phyloP scores from a whole-genome alignment of 2,113 vertebrate genomes.

The Trichechus manatus region DNA sequence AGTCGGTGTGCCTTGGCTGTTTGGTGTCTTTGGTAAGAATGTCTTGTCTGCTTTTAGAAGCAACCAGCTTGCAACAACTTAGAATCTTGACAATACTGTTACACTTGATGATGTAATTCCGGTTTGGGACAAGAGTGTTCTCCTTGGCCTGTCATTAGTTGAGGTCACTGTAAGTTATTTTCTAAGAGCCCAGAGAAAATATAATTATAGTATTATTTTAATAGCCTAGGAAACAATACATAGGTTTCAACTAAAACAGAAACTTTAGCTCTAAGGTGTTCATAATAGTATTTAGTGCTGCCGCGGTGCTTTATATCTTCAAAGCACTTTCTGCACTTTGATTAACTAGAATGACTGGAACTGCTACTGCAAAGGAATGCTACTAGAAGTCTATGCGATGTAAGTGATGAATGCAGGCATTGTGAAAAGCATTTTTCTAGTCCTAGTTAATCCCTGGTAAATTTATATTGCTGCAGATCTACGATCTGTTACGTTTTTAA shows the following conservation, averaged over 20 bases:
- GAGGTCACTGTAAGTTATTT: conserved; percentile 52
- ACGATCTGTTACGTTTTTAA: background rate
- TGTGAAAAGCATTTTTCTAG: background rate
- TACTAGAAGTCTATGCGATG: background rate
- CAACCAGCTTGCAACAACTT: conserved; percentile 57
- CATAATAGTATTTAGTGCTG: conserved; percentile 45
- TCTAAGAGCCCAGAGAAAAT: conserved; percentile 59
- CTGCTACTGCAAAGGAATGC: background rate
- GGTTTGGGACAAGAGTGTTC: conserved; percentile 55
- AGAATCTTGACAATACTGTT: background rate
- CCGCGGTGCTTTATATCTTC: background rate
- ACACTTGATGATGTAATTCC: conserved; percentile 31
- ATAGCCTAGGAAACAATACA: conserved; percentile 70
- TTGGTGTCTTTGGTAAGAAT: background rate
- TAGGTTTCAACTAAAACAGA: conserved; percentile 68
- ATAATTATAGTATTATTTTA: conserved; percentile 64
- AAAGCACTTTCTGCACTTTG: conserved; percentile 29
- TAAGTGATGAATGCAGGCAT: background rate
- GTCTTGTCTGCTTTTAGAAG: conserved; percentile 66
- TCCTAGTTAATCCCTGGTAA: background rate
- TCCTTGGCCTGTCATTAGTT: conserved; percentile 51
- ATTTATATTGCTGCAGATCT: background rate
- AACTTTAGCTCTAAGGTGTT: conserved; percentile 59
- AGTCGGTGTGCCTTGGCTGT: conserved; percentile 74
- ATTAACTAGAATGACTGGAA: conserved; percentile 28